A percentile compares a stretch with the other conserved stretches of the same genome.
These are phyloP conservation scores for Odontomyia ornata DNA, from an alignment of 2,888 invertebrate species.

Conservation along the genomic window DNA sequence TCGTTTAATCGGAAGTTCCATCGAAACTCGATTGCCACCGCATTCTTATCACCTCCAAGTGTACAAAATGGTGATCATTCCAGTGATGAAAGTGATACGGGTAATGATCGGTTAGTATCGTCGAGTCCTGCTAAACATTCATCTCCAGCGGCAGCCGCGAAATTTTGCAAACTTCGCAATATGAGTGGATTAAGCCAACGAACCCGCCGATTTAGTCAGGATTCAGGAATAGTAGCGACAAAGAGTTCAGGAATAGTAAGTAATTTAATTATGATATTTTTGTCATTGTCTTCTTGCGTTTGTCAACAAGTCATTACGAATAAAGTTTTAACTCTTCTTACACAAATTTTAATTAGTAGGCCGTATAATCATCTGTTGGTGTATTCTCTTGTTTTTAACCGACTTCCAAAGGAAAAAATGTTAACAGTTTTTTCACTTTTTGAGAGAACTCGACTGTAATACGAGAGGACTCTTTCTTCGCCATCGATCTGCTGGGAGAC, in stretches of 20 bases:
- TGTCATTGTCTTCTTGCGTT: not conserved
- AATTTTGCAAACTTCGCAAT: slow-evolving; percentile 42
- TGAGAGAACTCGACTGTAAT: too few relatives aligned
- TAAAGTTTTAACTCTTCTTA: too few relatives aligned
- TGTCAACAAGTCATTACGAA: too few relatives aligned
- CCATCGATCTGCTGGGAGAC: too few relatives aligned
- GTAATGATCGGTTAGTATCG: slow-evolving; percentile 55
- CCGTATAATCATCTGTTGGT: too few relatives aligned
- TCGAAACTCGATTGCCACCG: slow-evolving; percentile 48
- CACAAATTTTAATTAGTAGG: too few relatives aligned
- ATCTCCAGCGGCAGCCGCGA: slow-evolving; percentile 54
- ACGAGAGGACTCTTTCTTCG: too few relatives aligned
- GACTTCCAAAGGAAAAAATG: too few relatives aligned
- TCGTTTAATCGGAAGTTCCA: slow-evolving; percentile 20
- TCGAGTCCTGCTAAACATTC: slow-evolving; percentile 62
- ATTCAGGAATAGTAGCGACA: slow-evolving; percentile 60
- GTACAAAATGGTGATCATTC: slow-evolving; percentile 27
- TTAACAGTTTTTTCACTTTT: too few relatives aligned
- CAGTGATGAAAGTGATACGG: slow-evolving; percentile 11
- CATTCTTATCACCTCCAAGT: slow-evolving; percentile 45
- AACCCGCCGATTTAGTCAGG: slow-evolving; percentile 61
- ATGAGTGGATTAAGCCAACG: slow-evolving; percentile 52
- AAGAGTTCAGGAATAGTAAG: slow-evolving; percentile 50
- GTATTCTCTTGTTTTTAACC: too few relatives aligned
- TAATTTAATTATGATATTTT: not conserved